Conservation (phyloP, 2,113 vertebrate genomes). For the Neomonachus schauinslandi region DNA sequence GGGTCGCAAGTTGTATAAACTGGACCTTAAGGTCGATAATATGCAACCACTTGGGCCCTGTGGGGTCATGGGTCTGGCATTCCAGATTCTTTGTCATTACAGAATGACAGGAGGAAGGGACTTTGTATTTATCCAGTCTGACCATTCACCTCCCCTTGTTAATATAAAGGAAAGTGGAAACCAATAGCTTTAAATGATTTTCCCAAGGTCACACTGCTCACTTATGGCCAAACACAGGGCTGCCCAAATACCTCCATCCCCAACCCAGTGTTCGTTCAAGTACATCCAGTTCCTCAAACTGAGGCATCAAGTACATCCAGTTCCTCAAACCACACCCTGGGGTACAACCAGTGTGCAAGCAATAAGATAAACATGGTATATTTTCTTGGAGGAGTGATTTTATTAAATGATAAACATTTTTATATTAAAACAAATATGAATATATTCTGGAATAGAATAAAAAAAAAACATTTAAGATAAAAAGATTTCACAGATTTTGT, state of each 20-base stretch:
- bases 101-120: background rate
- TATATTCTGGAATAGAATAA: background rate
- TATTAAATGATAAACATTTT: background rate
- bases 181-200: background rate
- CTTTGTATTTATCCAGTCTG: background rate
- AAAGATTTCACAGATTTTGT: background rate
- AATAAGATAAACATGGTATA: background rate
- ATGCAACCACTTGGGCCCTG: background rate
- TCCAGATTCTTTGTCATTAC: background rate
- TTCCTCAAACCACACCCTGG: background rate
- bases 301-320: background rate
- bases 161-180: slow-evolving; percentile 1
- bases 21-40: background rate
- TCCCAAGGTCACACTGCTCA: background rate
- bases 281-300: background rate
- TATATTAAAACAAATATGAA: background rate
- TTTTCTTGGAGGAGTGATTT: background rate
- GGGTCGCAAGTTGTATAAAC: background rate
- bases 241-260: background rate
- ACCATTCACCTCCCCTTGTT: background rate
- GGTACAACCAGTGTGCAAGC: background rate
- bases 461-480: background rate
- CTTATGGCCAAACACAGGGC: background rate
- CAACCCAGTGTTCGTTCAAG: background rate
- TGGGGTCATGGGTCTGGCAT: background rate